Conservation (phyloP, 2,888 invertebrate genomes). For the Chirona hameri region DNA sequence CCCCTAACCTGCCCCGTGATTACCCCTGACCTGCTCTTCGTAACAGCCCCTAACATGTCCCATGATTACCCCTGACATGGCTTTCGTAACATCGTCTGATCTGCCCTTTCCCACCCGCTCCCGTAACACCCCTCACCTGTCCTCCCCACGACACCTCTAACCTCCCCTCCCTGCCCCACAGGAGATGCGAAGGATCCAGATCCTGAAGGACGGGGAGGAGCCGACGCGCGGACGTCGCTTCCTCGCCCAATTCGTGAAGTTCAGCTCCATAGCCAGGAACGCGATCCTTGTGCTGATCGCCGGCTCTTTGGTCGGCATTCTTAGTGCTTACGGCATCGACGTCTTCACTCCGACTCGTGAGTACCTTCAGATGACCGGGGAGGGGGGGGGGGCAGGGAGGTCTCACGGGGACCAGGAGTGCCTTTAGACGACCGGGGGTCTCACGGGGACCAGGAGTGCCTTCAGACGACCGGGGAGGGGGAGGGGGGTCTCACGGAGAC, state of each 20-base stretch:
- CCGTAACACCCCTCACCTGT: neutral
- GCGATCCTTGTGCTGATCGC: conserved; percentile 70
- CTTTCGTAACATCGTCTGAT: too few relatives aligned
- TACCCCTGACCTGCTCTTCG: too few relatives aligned
- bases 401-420: neutral
- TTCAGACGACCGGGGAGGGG: too few relatives aligned
- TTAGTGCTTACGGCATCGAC: conserved; percentile 52
- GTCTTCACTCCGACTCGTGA: conserved; percentile 63
- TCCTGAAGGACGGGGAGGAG: neutral
- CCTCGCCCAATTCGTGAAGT: conserved; percentile 59
- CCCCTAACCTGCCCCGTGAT: too few relatives aligned
- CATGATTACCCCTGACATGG: too few relatives aligned
- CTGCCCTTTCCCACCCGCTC: too few relatives aligned
- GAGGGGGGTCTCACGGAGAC: too few relatives aligned
- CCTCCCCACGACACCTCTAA: too few relatives aligned
- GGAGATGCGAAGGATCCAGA: neutral
- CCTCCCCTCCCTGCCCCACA: neutral
- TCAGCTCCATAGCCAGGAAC: conserved; percentile 69
- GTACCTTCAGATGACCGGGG: neutral
- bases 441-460: neutral
- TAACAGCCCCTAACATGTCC: too few relatives aligned
- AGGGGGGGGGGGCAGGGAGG: neutral
- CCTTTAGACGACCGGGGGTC: too few relatives aligned
- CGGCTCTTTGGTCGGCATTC: conserved; percentile 60
- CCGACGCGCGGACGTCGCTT: neutral